A percentile compares a stretch with the other conserved stretches of the same genome.
These are phyloP conservation scores for Melipona beecheii DNA, from an alignment of 2,888 invertebrate genomes.

Conservation along the genomic window DNA sequence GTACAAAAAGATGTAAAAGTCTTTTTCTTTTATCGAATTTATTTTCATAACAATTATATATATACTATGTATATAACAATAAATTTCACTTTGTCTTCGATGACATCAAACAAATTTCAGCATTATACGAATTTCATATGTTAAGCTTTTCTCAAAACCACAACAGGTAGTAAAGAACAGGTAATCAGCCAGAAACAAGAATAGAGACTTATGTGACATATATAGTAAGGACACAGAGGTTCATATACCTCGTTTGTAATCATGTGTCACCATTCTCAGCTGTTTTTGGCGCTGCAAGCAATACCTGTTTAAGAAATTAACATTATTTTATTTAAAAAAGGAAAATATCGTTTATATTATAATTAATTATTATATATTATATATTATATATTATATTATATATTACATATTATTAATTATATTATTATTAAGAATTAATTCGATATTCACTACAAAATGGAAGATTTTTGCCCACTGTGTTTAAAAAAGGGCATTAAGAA, in stretches of 20 bases:
- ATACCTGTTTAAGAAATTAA: neutral
- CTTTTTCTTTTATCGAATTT: slow-evolving; percentile 1
- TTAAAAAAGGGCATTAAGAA: slow-evolving; percentile 72
- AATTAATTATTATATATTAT: neutral
- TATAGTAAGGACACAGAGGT: too few relatives aligned
- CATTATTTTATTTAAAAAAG: neutral
- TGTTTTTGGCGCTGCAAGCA: neutral
- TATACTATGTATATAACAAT: neutral
- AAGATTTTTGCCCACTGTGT: slow-evolving; percentile 78
- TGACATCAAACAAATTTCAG: neutral
- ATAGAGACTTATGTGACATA: too few relatives aligned
- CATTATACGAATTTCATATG: neutral
- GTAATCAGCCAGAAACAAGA: too few relatives aligned
- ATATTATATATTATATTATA: neutral
- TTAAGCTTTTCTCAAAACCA: slow-evolving; percentile 20
- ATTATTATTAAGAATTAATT: neutral
- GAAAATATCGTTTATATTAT: neutral
- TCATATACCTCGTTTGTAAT: too few relatives aligned
- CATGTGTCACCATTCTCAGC: too few relatives aligned
- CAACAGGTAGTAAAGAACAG: slow-evolving; percentile 17
- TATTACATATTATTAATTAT: too few relatives aligned
- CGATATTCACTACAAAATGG: slow-evolving; percentile 65
- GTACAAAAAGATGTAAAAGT: neutral
- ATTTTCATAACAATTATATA: slow-evolving; percentile 16
- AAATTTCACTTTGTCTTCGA: slow-evolving; percentile 3